phyloP scores from a whole-genome alignment of 2,797 vertebrate genomes.

The Lerista edwardsae region DNA sequence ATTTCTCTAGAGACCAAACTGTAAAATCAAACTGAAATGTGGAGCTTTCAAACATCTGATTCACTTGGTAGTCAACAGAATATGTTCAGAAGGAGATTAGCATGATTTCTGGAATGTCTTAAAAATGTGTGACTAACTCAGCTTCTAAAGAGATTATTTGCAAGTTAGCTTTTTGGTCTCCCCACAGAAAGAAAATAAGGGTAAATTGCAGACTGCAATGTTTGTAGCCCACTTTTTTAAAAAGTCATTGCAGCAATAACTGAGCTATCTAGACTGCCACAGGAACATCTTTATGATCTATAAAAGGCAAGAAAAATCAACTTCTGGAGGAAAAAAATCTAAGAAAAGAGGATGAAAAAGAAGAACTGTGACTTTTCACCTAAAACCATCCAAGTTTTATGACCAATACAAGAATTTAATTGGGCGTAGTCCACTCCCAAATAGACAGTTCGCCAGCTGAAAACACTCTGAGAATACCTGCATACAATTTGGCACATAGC shows the following conservation, averaged over 20 bases:
- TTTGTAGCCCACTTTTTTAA: slow-evolving; percentile 62
- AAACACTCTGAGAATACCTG: too few relatives aligned
- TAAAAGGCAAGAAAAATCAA: slow-evolving; percentile 43
- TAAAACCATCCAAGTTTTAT: not conserved
- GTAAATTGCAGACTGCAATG: slow-evolving; percentile 45
- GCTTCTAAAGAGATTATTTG: slow-evolving; percentile 77
- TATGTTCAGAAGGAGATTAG: slow-evolving; percentile 70
- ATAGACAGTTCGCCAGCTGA: slow-evolving; percentile 30
- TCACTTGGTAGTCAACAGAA: slow-evolving; percentile 79
- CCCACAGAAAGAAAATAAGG: slow-evolving; percentile 69
- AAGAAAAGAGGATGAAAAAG: slow-evolving; percentile 8
- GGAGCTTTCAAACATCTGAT: slow-evolving; percentile 81
- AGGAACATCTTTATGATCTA: slow-evolving; percentile 48
- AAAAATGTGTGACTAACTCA: slow-evolving; percentile 86
- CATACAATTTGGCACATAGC: not conserved
- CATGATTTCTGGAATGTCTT: slow-evolving; percentile 80
- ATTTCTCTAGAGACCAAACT: slow-evolving; percentile 83
- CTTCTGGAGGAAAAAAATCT: not conserved
- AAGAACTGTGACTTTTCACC: not conserved
- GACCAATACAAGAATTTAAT: slow-evolving; percentile 26
- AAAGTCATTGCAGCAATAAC: slow-evolving; percentile 65
- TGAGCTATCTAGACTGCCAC: slow-evolving; percentile 43
- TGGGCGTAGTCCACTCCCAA: slow-evolving; percentile 34
- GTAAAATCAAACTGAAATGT: slow-evolving; percentile 82
- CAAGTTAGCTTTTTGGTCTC: slow-evolving; percentile 73